Evolutionary conservation across 1,140 invertebrate species (phyloP).

Genomic region (Drepana arcuata): DNA sequence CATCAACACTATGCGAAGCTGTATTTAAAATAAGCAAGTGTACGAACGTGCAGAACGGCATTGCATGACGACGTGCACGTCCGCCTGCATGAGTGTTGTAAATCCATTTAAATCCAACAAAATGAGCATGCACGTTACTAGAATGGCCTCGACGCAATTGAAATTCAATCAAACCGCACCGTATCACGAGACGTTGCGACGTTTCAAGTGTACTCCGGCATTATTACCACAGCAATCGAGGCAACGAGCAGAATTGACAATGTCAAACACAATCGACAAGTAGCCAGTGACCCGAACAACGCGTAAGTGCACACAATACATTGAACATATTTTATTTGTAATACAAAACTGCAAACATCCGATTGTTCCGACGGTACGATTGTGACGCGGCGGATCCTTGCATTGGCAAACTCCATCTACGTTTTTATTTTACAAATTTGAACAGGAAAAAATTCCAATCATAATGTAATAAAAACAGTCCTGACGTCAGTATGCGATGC

Average conservation of each 20-base stretch:
- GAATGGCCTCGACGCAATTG: constrained; percentile 20
- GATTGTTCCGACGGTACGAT: constrained; percentile 21
- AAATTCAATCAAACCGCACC: constrained; percentile 25
- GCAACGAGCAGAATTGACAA: constrained; percentile 27
- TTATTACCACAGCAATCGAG: constrained; percentile 9
- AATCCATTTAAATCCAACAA: constrained; percentile 15
- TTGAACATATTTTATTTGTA: constrained; percentile 30
- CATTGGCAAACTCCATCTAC: too few relatives aligned
- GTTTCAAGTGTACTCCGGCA: constrained; percentile 2
- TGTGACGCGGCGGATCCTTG: too few relatives aligned
- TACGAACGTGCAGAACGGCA: background rate
- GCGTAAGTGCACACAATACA: constrained; percentile 9
- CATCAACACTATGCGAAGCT: background rate
- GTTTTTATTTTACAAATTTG: too few relatives aligned
- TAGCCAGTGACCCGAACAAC: constrained; percentile 18
- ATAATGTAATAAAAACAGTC: too few relatives aligned
- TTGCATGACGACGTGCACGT: constrained; percentile 21
- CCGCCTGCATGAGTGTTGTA: constrained; percentile 10
- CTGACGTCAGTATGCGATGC: too few relatives aligned
- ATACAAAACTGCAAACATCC: constrained; percentile 51
- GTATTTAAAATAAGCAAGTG: background rate
- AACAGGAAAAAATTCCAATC: too few relatives aligned
- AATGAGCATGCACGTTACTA: constrained; percentile 3
- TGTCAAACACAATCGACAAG: constrained; percentile 24
- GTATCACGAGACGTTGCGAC: constrained; percentile 13